A percentile compares a stretch with the other conserved stretches of the same genome.
These are phyloP conservation scores for Trisateles emortualis DNA, from an alignment of 2,888 invertebrate species.

Conservation along the genomic window DNA sequence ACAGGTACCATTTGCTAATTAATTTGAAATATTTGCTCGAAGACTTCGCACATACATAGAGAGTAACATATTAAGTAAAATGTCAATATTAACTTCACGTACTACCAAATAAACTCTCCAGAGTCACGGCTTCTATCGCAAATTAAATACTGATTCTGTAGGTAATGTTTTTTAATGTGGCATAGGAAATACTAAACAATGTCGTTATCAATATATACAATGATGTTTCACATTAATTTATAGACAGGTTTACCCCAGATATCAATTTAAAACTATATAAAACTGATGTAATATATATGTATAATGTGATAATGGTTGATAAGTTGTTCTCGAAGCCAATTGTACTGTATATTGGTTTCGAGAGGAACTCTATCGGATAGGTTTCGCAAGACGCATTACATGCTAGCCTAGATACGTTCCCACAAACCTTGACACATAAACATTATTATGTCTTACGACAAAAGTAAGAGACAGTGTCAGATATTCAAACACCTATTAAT, in stretches of 20 bases:
- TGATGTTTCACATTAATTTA: neutral
- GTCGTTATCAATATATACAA: neutral
- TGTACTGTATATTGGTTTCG: neutral
- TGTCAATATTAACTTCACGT: neutral
- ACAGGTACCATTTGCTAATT: constrained; percentile 4
- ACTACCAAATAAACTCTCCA: neutral
- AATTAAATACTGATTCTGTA: too few species aligned
- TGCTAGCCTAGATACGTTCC: constrained; percentile 15
- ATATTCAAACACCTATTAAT: neutral
- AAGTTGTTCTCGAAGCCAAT: too few species aligned
- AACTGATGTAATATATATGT: neutral
- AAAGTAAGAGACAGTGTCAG: constrained; percentile 3
- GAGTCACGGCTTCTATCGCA: too few species aligned
- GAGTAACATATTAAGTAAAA: neutral
- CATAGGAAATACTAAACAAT: too few species aligned
- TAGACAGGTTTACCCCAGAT: neutral
- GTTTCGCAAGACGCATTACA: constrained; percentile 3
- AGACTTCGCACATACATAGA: constrained; percentile 5
- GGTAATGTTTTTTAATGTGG: too few species aligned
- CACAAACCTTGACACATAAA: constrained; percentile 29
- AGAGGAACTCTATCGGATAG: neutral
- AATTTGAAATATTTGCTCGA: constrained; percentile 10
- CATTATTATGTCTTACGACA: constrained; percentile 2
- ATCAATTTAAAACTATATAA: neutral
- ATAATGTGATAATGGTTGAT: neutral